Base-by-base conservation (phyloP, 2,888 invertebrate species). In the Nineta flava region DNA sequence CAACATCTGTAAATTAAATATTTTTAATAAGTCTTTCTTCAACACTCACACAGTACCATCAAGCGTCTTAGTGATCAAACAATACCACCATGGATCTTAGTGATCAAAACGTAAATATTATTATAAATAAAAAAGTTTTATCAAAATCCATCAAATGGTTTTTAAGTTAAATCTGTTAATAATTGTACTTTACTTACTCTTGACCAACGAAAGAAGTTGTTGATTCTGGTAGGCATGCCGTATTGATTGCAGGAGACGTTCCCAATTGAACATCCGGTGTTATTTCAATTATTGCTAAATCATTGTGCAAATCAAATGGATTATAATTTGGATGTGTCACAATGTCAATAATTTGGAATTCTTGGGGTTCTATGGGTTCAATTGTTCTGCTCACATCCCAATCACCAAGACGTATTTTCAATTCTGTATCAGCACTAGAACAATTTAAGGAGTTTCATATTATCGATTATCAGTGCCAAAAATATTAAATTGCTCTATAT, bases 221-320 rank as follows among this genome's bases (percentile, higher is more conserved):
- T 55, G 53, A 57, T 0, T 72, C 63, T 12, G 79, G 77, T 48
- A 81, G 64, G 58, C 83, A 83, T 9, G 75, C 73, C 21, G 77
- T 76, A 53, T 76, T 76, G 13, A 83, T 77, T 1, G 70, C 62
- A 2, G 69, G 70, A 9, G 74, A 64, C 9, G 21, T 35, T 0
- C 75, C 73, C 7, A 79, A 60, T 1, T 74, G 72, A 15, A 81
- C 75, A 1, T 77, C 60, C 0, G 70, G 59, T 55, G 74, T 68
- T n/a, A 94, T 65, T 52, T 79, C 73, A 26, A 94, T 63, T 1
- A 94, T 72, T 1, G 90, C 91, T 34, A 94, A 73, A 62, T 92
- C 87, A 61, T 86, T 87, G 55, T 81, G 79, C 42, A 92, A 70
- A 54, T 84, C 87, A 50, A 70, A 72, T 1, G 78, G 65, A 60